These are phyloP conservation scores for Hydrozoanthus tunicans DNA, from an alignment of 64 coral and sea anemone genomes.

Conservation along the genomic window DNA sequence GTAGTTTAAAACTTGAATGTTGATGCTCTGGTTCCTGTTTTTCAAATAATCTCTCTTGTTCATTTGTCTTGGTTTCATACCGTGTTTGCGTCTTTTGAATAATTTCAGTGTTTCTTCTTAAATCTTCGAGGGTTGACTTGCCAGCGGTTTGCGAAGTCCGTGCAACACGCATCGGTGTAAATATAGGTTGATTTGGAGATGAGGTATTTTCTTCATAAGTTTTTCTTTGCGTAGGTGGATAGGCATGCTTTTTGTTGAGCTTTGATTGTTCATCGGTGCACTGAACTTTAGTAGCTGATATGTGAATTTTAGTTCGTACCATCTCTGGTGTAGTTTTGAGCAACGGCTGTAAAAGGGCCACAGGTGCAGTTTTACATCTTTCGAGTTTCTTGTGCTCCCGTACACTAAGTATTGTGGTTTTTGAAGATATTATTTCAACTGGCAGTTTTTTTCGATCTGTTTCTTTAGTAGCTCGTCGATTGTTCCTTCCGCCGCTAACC, in stretches of 20 bases:
- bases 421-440: background rate
- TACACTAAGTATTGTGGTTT: background rate
- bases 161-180: background rate
- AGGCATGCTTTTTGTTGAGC: background rate
- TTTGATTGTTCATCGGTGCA: conserved; percentile 4
- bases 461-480: background rate
- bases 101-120: no score
- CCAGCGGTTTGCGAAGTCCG: background rate
- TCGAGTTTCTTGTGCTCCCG: conserved; percentile 66
- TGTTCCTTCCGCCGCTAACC: background rate
- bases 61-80: no score
- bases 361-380: conserved; percentile 76
- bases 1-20: no score
- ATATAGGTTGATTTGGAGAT: background rate
- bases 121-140: no score
- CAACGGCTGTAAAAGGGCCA: conserved; percentile 55
- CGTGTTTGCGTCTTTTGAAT: no score
- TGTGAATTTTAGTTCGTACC: conserved; percentile 43
- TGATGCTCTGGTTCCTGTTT: no score
- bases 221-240: background rate
- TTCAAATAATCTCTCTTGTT: no score
- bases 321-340: conserved; percentile 63
- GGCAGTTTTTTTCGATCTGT: background rate
- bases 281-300: conserved; percentile 29
- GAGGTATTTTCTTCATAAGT: background rate